Conservation (phyloP, 2,113 vertebrate species). For the Thalassarche chlororhynchos region DNA sequence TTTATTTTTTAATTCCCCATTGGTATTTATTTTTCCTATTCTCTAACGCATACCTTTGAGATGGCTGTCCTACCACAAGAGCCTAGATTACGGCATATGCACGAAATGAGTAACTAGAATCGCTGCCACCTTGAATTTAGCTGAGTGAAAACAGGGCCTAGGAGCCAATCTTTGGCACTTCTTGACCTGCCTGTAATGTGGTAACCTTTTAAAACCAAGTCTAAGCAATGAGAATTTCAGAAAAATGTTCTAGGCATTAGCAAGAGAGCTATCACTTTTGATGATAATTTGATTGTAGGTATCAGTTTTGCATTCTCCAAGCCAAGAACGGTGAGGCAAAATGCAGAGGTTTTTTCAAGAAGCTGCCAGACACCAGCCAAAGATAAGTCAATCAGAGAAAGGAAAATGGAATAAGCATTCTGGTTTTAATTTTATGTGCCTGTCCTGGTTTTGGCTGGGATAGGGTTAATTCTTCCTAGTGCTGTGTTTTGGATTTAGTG, state of each 20-base stretch:
- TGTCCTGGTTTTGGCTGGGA: too few species aligned
- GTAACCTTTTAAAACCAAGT: background rate
- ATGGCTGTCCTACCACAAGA: background rate
- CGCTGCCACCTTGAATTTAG: background rate
- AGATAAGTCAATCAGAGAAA: background rate
- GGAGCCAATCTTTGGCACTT: background rate
- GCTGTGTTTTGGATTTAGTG: too few species aligned
- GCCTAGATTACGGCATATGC: background rate
- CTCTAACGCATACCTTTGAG: fast-evolving
- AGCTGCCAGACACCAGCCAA: background rate
- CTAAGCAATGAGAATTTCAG: background rate
- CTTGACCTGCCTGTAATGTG: background rate
- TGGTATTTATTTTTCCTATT: background rate
- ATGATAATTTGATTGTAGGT: background rate
- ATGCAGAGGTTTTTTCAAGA: background rate
- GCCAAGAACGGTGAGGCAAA: background rate
- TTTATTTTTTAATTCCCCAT: background rate
- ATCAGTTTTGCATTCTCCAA: background rate
- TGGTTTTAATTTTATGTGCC: background rate
- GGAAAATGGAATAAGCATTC: background rate
- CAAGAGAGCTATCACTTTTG: background rate
- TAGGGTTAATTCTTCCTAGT: too few species aligned
- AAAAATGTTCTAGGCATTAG: background rate
- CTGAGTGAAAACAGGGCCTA: background rate
- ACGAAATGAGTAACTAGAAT: background rate